A percentile compares a stretch with the other conserved stretches of the same genome.
Evolutionary conservation across 1,140 invertebrate species (phyloP).

Genomic region (Ceratina australensis): DNA sequence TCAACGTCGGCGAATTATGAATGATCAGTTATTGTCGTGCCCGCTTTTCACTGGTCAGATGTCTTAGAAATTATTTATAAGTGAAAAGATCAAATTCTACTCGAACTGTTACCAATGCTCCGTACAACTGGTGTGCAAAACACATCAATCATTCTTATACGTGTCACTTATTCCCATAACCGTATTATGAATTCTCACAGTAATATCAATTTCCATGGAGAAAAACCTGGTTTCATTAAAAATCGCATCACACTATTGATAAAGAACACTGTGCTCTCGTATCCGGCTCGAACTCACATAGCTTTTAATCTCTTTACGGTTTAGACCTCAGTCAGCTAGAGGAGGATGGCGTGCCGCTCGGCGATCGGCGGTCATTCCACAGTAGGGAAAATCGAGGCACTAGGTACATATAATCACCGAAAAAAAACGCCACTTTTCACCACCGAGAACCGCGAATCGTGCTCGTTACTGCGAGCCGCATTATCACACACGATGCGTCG

Average conservation of each 20-base stretch:
- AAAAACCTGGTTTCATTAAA: conserved; percentile 26
- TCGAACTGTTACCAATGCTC: background rate
- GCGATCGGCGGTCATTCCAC: conserved; percentile 63
- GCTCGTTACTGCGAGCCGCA: conserved; percentile 10
- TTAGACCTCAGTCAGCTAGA: conserved; percentile 53
- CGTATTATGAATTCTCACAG: conserved; percentile 20
- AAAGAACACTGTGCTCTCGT: conserved; percentile 33
- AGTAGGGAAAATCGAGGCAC: conserved; percentile 54
- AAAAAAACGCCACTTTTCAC: conserved; percentile 44
- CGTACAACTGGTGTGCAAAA: conserved; percentile 20
- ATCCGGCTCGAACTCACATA: conserved; percentile 48
- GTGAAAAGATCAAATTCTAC: background rate
- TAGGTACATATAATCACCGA: conserved; percentile 31
- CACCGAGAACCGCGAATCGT: conserved; percentile 37
- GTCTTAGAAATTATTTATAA: background rate
- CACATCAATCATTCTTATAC: conserved; percentile 42
- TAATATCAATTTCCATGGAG: conserved; percentile 5
- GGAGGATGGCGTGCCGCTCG: conserved; percentile 69
- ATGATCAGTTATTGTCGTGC: background rate
- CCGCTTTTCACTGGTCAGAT: no score
- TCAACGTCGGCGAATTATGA: conserved; percentile 2
- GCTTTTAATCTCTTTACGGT: conserved; percentile 51
- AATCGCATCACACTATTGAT: conserved; percentile 11
- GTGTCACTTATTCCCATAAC: conserved; percentile 39
- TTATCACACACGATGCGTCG: conserved; percentile 27